Evolutionary conservation across 2,797 vertebrate genomes (phyloP).

Genomic region (Sebastes minor): DNA sequence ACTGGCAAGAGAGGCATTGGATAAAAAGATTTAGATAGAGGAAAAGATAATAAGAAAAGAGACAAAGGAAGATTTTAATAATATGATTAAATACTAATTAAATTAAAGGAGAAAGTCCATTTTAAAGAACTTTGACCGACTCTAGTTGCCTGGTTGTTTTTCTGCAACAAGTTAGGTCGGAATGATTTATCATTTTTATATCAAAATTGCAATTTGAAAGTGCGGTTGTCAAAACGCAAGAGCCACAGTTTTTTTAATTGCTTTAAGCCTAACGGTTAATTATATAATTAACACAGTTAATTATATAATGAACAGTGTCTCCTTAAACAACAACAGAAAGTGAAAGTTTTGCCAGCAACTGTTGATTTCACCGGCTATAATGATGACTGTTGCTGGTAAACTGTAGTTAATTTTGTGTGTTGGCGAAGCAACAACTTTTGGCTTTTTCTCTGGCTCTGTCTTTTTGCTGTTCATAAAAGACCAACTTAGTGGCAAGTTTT

Average conservation of each 20-base stretch:
- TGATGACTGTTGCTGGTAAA: background rate
- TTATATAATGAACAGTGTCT: background rate
- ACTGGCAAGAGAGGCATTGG: background rate
- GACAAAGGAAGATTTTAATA: background rate
- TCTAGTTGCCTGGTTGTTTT: background rate
- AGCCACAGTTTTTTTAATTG: background rate
- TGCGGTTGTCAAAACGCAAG: background rate
- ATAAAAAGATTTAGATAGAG: background rate
- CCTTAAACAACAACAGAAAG: background rate
- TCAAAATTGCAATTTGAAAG: background rate
- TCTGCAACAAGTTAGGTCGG: background rate
- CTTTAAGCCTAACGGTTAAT: background rate
- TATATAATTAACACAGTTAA: background rate
- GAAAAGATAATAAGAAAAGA: background rate
- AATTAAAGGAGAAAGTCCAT: background rate
- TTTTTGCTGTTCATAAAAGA: background rate
- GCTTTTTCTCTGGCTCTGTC: background rate
- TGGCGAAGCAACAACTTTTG: background rate
- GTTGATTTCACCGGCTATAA: background rate
- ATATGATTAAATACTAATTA: background rate
- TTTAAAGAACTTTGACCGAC: background rate
- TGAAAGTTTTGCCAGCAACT: background rate
- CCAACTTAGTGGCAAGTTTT: rapidly evolving
- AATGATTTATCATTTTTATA: background rate
- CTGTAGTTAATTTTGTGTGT: background rate